A percentile compares a stretch with the other conserved stretches of the same genome.
Evolutionary conservation across 2,888 invertebrate species (phyloP).

Genomic region (Rugalucina vietnamica): DNA sequence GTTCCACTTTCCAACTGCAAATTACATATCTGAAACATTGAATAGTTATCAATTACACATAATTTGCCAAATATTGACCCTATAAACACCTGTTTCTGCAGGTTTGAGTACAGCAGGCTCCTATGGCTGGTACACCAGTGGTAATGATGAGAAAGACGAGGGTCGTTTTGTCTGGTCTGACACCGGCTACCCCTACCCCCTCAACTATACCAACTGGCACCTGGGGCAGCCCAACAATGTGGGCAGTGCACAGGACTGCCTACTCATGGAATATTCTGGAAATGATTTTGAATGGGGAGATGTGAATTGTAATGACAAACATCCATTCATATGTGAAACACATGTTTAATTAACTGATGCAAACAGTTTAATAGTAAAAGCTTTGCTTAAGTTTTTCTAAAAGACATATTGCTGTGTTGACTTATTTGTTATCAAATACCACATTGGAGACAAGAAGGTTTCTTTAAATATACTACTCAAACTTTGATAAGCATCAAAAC

Average conservation of each 20-base stretch:
- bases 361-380: too few species aligned
- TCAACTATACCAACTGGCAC: constrained; percentile 64
- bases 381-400: too few species aligned
- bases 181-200: constrained; percentile 49
- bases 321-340: constrained; percentile 69
- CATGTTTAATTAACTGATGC: constrained; percentile 4
- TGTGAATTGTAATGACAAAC: constrained; percentile 57
- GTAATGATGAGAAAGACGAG: constrained; percentile 60
- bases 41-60: too few species aligned
- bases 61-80: too few species aligned
- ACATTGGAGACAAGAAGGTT: too few species aligned
- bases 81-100: too few species aligned
- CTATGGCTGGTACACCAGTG: constrained; percentile 62
- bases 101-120: constrained; percentile 36
- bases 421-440: too few species aligned
- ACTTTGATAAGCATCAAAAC: too few species aligned
- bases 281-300: constrained; percentile 67
- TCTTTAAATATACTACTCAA: too few species aligned
- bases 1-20: too few species aligned
- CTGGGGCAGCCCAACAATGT: constrained; percentile 70
- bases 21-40: too few species aligned
- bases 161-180: constrained; percentile 65
- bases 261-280: constrained; percentile 63
- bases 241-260: constrained; percentile 65
- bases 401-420: too few species aligned